Conservation (phyloP, 2,113 vertebrate genomes). For the Eclectus roratus region DNA sequence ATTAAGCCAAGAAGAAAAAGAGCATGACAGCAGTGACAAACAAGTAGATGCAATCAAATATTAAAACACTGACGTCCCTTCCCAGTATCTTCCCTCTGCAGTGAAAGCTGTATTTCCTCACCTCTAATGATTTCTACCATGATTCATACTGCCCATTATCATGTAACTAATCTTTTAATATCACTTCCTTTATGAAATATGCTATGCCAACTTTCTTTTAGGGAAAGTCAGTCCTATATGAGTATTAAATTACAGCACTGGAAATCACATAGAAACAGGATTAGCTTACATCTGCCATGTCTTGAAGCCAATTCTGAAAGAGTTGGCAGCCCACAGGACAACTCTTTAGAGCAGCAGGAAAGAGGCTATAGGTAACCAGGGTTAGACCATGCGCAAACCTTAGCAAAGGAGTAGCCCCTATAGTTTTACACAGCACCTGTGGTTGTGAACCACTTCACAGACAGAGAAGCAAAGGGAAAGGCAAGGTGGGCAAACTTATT, state of each 20-base stretch:
- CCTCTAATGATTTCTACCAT: neutral
- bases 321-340: neutral
- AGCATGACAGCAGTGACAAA: neutral
- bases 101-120: neutral
- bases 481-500: neutral
- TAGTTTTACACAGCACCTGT: neutral
- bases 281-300: neutral
- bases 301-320: neutral
- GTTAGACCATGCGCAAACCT: accelerated
- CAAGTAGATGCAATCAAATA: neutral
- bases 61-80: neutral
- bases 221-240: neutral
- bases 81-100: neutral
- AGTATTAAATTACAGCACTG: neutral
- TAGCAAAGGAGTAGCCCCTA: neutral
- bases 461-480: neutral
- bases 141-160: neutral
- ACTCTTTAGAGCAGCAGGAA: neutral
- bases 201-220: neutral
- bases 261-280: neutral
- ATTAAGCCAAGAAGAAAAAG: neutral
- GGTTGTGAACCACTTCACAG: neutral
- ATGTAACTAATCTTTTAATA: neutral
- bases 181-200: neutral
- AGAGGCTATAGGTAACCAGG: neutral